phyloP scores from a whole-genome alignment of 2,888 invertebrate species.

The Pantelozetes paolii region DNA sequence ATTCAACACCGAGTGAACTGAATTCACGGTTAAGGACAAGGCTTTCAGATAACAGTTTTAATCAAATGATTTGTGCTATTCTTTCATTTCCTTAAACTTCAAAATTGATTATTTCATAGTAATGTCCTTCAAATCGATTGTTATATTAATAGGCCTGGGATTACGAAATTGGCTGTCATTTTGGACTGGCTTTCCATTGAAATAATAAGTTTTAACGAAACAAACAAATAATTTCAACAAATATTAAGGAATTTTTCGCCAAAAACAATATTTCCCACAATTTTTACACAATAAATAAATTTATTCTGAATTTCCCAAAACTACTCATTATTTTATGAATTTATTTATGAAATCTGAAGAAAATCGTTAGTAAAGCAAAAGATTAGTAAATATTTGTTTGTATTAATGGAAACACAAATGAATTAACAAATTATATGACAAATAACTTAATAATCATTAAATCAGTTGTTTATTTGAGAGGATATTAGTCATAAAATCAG shows the following conservation, averaged over 20 bases:
- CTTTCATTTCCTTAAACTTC: constrained; percentile 1
- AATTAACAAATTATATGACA: background rate
- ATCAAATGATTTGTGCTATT: background rate
- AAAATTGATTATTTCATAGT: background rate
- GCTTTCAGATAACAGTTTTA: background rate
- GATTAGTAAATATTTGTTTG: too few relatives aligned
- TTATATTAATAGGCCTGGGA: background rate
- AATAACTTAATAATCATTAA: background rate
- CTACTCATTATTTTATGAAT: background rate
- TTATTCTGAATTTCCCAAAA: background rate
- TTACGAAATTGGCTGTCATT: background rate
- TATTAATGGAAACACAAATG: too few relatives aligned
- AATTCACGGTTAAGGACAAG: constrained; percentile 12
- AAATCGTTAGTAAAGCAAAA: too few relatives aligned
- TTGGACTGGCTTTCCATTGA: background rate
- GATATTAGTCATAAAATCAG: background rate
- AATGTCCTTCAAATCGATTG: background rate
- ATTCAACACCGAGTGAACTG: background rate
- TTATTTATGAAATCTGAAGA: too few relatives aligned
- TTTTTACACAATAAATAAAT: background rate
- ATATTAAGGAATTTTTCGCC: background rate
- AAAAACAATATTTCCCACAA: background rate
- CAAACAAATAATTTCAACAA: background rate
- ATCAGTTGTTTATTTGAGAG: background rate
- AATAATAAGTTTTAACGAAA: constrained; percentile 1